Evolutionary conservation across 2,797 vertebrate species (phyloP).

Genomic region (Falco novaeseelandiae): DNA sequence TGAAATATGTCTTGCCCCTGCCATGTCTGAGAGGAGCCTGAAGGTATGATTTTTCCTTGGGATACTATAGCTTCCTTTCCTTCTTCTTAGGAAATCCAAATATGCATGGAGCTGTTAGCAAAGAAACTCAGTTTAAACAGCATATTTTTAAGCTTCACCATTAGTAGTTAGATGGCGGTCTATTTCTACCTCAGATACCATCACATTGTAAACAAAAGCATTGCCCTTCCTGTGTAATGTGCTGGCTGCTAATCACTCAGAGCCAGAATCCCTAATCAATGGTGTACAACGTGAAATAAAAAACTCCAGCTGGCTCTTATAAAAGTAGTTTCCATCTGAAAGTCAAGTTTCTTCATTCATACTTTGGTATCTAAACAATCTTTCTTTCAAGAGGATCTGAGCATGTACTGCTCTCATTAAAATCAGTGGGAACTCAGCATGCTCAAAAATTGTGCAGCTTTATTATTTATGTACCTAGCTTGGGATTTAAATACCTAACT

Average conservation of each 20-base stretch:
- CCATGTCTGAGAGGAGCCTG: background rate
- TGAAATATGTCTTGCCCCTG: background rate
- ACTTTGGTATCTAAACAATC: background rate
- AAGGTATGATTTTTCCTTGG: background rate
- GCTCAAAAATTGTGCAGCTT: background rate
- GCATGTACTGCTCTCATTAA: background rate
- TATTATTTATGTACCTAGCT: constrained; percentile 13
- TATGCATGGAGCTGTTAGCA: accelerated
- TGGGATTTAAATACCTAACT: constrained; percentile 17
- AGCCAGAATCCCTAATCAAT: background rate
- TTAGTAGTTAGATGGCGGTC: background rate
- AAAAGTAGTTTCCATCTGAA: background rate
- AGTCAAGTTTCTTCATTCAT: background rate
- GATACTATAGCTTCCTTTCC: background rate
- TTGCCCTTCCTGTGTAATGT: background rate
- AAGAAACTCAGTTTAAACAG: background rate
- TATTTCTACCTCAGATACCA: background rate
- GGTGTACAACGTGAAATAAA: background rate
- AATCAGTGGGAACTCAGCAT: background rate
- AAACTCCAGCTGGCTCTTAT: background rate
- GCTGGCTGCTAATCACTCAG: background rate
- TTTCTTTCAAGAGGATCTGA: constrained; percentile 3
- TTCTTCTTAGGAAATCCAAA: background rate
- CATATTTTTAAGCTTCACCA: background rate
- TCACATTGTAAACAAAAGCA: background rate